Conservation (phyloP, 2,797 vertebrate genomes). For the Mus caroli region DNA sequence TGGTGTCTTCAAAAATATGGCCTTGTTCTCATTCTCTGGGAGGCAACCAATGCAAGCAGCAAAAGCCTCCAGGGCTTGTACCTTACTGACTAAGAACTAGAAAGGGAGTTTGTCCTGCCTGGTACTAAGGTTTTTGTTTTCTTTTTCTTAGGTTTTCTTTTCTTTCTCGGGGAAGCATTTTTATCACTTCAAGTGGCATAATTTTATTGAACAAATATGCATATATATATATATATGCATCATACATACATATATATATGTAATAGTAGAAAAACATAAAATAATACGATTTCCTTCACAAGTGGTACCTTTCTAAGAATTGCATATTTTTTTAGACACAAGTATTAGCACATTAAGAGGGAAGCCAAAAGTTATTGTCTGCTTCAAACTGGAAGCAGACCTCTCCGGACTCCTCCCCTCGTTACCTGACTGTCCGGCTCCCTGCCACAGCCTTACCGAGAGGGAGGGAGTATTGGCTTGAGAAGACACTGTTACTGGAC, state of each 20-base stretch:
- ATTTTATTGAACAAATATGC: background rate
- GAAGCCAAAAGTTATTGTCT: slow-evolving; percentile 89
- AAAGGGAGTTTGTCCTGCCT: too few species aligned
- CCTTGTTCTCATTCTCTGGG: background rate
- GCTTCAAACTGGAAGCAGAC: slow-evolving; percentile 87
- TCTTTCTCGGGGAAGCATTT: background rate
- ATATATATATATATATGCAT: background rate
- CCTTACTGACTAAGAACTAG: background rate
- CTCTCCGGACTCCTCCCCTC: slow-evolving; percentile 86
- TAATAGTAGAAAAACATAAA: background rate
- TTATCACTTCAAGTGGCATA: background rate
- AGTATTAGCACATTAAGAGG: slow-evolving; percentile 85
- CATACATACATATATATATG: background rate
- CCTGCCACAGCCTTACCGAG: slow-evolving; percentile 85
- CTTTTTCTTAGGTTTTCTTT: background rate
- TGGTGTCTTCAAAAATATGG: background rate
- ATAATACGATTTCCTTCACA: slow-evolving; percentile 78
- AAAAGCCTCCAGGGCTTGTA: background rate
- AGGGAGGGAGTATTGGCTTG: slow-evolving; percentile 82
- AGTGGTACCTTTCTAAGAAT: slow-evolving; percentile 90
- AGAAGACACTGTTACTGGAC: slow-evolving; percentile 84
- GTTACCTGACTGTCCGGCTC: slow-evolving; percentile 81
- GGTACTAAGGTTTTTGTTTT: background rate
- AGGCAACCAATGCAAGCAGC: background rate
- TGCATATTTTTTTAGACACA: slow-evolving; percentile 86